A percentile compares a stretch with the other conserved stretches of the same genome.
phyloP scores from a whole-genome alignment of 2,797 vertebrate species.

The Tinamus major region DNA sequence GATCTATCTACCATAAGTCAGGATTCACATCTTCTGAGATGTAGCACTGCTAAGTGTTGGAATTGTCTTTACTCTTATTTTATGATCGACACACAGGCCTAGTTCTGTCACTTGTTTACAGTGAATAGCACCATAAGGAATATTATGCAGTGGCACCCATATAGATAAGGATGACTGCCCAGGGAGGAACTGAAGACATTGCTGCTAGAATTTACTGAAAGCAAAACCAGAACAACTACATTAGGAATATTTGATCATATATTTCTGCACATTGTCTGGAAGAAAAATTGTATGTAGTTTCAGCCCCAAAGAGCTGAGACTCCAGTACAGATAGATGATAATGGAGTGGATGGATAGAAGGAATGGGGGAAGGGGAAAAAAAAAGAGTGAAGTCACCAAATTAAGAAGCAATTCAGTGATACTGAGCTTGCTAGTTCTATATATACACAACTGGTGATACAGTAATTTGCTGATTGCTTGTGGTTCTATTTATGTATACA shows the following conservation, averaged over 20 bases:
- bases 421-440: neutral
- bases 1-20: conserved; percentile 41
- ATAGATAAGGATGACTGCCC: neutral
- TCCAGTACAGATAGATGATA: neutral
- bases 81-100: neutral
- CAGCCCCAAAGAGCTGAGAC: neutral
- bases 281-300: neutral
- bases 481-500: conserved; percentile 26
- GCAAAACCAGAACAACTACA: neutral
- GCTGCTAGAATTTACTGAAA: neutral
- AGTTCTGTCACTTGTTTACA: neutral
- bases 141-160: neutral
- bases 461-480: conserved; percentile 46
- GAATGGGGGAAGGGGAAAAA: neutral
- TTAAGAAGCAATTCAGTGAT: neutral
- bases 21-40: conserved; percentile 5
- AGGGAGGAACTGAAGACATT: neutral
- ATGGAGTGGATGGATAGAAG: neutral
- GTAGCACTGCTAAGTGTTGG: neutral
- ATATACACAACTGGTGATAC: neutral
- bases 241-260: neutral
- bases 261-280: neutral
- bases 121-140: neutral
- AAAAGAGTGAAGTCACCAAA: neutral
- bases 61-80: conserved; percentile 53